Base-by-base conservation (phyloP, 2,113 vertebrate genomes). In the Cranoglanis bouderius region DNA sequence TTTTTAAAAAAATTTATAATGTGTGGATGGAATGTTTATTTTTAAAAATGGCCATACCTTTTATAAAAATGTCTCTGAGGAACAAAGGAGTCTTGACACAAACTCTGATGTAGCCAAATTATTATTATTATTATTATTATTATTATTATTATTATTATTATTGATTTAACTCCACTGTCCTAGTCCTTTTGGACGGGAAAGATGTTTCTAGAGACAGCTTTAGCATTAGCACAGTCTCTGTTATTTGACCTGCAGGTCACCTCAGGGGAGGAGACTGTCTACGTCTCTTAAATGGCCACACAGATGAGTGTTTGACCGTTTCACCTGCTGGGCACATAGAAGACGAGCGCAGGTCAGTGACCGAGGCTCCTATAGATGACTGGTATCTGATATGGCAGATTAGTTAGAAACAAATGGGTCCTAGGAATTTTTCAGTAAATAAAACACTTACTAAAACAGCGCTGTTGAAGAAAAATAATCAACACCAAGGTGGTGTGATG, bases 211-310 rank as follows among this genome's bases (percentile, higher is more conserved):
- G 12, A 6, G 16, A 70, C 35, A 72, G 0, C 18, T 72, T 72
- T 13, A 75, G 38, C 72, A 43, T 43, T 72, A 72, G 16, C 16
- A 19, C 8, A 21, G 18, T 18, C 26, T 80, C 13, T 51, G 43
- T 80, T 38, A 29, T 49, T 70, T 86, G 16, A 70, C 29, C 24
- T 93, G 1, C 90, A 99, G 98, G 98, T 43, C 98, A 97, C 91
- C 94, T 99, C 87, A 98, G 97, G 90, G 98, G 98, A 38, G 98
- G 97, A 0, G 98, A 99, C 90, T 98, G 98, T 51, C 92, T 99
- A 82, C 93, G 97, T 49, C 90, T 99, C 38, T 94, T 98, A 82
- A 98, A 98, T 1, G 97, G 97, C 88, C 98, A 98, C 86, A 98
- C 97, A 93, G 97, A 99, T 0, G 97, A 99, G 77, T 98, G 97